Base-by-base conservation (phyloP, 2,113 vertebrate species). In the Sorex fumeus region DNA sequence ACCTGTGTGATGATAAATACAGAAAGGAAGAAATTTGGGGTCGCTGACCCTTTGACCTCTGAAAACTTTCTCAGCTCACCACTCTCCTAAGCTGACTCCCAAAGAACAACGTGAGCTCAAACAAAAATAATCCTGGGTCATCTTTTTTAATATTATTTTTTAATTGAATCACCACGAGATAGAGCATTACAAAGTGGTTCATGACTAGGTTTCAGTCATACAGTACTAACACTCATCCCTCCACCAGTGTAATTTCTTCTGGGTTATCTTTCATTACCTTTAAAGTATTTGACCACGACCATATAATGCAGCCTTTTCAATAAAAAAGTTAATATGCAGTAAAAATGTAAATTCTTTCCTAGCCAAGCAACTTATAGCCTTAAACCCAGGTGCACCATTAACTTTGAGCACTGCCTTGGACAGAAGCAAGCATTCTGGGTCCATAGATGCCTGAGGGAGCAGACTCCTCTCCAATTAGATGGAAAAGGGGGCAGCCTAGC, bases 271-370 rank as follows among this genome's bases (percentile, higher is more conserved):
- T 70, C 66, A 76, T 30, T 72, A 57, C n/a, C 71, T 86, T 83
- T 0, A 15, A 88, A 83, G 40, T 85, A 83, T 69, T 76, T 36
- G 10, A 47, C 34, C 53, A 4, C 81, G 47, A n/a, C 88, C 28
- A 53, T 18, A 79, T 43, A 87, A 32, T 50, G 60, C 47, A 83
- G 53, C 45, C 66, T 75, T 94, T 75, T 83, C 76, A 70, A 25
- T 57, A 78, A 83, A 87, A 53, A 57, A 30, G 25, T 77, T 4
- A 71, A 76, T 90, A 71, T 71, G 50, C 62, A 32, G 34, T 67
- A 84, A 91, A 79, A 90, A 91, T 47, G 16, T 32, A 87, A 89
- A 87, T 75, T n/a, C 16, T 23, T 79, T 82, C 64, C 32, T 19
- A 4, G 40, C 9, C 72, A 75, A 43, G 6, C 30, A 45, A 71